Base-by-base conservation (phyloP, 2,888 invertebrate species). In the Ennomos quercinarius region DNA sequence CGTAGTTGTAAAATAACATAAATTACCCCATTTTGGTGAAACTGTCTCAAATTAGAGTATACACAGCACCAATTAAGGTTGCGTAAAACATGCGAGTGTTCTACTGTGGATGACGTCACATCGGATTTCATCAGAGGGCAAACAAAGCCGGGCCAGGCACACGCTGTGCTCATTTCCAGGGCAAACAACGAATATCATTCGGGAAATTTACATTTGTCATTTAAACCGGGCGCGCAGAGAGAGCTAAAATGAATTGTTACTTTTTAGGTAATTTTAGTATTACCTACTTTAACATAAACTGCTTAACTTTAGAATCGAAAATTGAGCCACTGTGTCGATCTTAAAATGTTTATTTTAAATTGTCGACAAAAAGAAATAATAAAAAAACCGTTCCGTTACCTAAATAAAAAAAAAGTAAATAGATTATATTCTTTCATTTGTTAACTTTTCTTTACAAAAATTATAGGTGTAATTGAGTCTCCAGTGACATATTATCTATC, bases 91-190 rank as follows among this genome's bases (percentile, higher is more conserved):
- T 66, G 61, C 71, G 61, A 59, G 66, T 66, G 72, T 70, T 73
- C 70, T 73, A 76, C 69, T 62, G 64, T 70, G 68, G 57, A 68
- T 86, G 88, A 87, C 85, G 86, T 89, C 87, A 86, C 73, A 66
- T 72, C 27, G 60, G 61, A 68, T 90, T 90, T 84, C 90, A 80
- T 84, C 87, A 90, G 73, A 75, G 73, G 72, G 74, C 78, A 86
- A 86, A 91, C 89, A 88, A 81, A 82, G 84, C 76, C 76, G 73
- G 74, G 66, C 75, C 72, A 73, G 74, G 74, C 76, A 71, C 77
- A 77, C 74, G 76, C 76, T 77, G 78, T 84, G 86, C 90, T 81
- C 87, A 86, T 85, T 89, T 84, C 73, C 71, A 79, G 76, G 76
- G 74, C 79, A 83, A 83, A 84, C 81, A 81, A 80, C 77, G 75